phyloP scores from a whole-genome alignment of 2,113 vertebrate species.

The Melanostigma gelatinosum region DNA sequence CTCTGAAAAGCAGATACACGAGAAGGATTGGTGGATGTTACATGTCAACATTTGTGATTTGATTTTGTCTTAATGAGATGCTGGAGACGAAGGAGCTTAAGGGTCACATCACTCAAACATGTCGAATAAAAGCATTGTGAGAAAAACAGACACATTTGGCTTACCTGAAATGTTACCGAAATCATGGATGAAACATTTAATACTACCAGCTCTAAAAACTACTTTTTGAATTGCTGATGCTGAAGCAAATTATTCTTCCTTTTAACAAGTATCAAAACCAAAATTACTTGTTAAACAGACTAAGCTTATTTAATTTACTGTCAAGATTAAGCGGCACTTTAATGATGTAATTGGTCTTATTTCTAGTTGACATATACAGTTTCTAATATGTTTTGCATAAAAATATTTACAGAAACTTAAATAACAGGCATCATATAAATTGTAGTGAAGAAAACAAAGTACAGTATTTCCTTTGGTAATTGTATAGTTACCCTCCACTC shows the following conservation, averaged over 20 bases:
- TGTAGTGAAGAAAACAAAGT: neutral
- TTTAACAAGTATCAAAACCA: neutral
- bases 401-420: too few relatives aligned
- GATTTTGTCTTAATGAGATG: conserved; percentile 25
- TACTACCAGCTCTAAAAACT: neutral
- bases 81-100: neutral
- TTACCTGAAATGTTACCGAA: neutral
- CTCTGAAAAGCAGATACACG: conserved; percentile 6
- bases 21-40: conserved; percentile 28
- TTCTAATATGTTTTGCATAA: too few relatives aligned
- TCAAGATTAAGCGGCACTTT: neutral
- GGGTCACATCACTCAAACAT: conserved; percentile 26
- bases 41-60: conserved; percentile 40
- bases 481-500: neutral
- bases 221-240: neutral
- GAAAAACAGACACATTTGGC: neutral
- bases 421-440: too few relatives aligned
- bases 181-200: neutral
- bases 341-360: neutral
- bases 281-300: neutral
- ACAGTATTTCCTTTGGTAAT: neutral
- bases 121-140: conserved; percentile 15
- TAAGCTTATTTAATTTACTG: neutral
- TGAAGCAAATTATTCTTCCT: neutral
- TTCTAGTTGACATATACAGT: neutral